Evolutionary conservation across 1,140 invertebrate species (phyloP), one percentile per base, ranked within the genome.

Genomic region (Zaprionus inermis): DNA sequence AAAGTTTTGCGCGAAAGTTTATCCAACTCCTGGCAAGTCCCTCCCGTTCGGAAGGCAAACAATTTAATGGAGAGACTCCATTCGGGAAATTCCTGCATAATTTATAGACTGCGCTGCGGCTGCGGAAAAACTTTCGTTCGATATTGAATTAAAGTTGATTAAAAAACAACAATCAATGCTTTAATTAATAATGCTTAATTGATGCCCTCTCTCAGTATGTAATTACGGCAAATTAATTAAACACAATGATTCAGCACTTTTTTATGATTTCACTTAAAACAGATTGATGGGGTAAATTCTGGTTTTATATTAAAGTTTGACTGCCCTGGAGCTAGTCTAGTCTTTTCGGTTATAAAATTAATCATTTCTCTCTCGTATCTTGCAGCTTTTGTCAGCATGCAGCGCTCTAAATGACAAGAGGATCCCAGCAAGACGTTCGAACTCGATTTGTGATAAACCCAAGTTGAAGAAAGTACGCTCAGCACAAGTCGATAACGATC

Each of bases 401-500:
- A 76, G 75, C 81, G 78, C 73, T 75, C 89, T 71, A 91, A 91
- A 91, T 91, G 89, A 91, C 89, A 81, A 73, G 72, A 84, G 82
- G 80, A 84, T 55, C 71, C 83, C 75, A 71, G 61, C 59, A 79
- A 76, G 75, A 82, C 74, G 75, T 79, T 88, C 78, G 83, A 91
- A 91, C 85, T 84, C 80, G 67, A 67, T 72, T 89, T 90, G 85
- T 90, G 89, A 91, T 91, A 91, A 79, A 73, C 72, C 77, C 74
- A 81, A 82, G 64, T 85, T 79, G 90, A 78, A 84, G 79, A 76
- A 88, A 81, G 89, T 91, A 91, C 78, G 89, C 59, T 60, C 18
- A 64, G 24, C 14, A 6, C 22, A 51, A 54, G 11, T 54, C 51
- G 24, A 30, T 30, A 54, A 54, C 12, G 0, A n/a, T 41, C 24